Conservation (phyloP, 30 jellyfish, hydroid and myxozoan genomes). For the Turritopsis dohrnii region DNA sequence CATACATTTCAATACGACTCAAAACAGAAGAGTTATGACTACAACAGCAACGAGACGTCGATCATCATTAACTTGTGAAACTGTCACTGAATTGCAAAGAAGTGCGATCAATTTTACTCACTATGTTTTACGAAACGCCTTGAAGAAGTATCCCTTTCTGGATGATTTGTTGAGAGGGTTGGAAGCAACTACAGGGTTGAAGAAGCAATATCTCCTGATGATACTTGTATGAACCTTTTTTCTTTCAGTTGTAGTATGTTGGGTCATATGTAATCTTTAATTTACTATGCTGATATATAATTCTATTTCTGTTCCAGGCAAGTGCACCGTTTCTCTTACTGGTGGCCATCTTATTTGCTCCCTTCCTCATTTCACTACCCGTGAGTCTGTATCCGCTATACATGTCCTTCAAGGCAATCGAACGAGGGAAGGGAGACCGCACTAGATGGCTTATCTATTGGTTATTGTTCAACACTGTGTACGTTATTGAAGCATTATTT, state of each 20-base stretch:
- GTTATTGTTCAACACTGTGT: constrained; percentile 2
- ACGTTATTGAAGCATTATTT: background rate
- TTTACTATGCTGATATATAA: too few species aligned
- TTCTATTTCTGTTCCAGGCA: background rate
- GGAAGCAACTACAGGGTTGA: background rate
- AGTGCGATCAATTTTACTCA: background rate
- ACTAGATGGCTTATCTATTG: constrained; percentile 8
- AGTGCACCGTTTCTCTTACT: constrained; percentile 7
- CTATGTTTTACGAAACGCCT: background rate
- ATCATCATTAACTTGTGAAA: background rate
- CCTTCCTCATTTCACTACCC: background rate
- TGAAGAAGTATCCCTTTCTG: background rate
- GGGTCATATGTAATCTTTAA: too few species aligned
- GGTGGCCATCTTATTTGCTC: constrained; percentile 4
- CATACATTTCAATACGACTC: too few species aligned
- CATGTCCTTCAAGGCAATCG: constrained; percentile 2
- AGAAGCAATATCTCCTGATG: background rate
- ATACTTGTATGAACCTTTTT: background rate
- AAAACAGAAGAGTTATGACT: background rate
- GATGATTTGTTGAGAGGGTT: background rate
- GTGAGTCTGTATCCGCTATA: background rate
- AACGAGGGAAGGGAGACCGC: background rate
- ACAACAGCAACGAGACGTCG: background rate
- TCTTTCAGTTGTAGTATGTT: too few species aligned
- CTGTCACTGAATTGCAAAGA: background rate